Evolutionary conservation across 37 sponge, comb jelly and placozoan genomes (phyloP).

Genomic region (Oopsacas minuta): DNA sequence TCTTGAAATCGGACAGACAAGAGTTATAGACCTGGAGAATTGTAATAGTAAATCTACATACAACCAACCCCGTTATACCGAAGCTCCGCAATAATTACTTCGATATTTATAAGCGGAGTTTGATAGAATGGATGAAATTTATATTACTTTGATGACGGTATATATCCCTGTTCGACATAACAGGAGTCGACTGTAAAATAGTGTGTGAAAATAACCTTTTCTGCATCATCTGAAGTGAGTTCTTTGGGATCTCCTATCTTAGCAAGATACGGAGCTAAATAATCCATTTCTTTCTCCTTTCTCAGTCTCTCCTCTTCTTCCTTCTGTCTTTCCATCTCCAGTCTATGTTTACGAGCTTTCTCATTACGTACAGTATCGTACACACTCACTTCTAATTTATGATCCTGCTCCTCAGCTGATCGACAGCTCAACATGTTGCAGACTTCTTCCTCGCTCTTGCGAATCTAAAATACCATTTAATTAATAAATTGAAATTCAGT

Average conservation of each 20-base stretch:
- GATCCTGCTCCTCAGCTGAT: constrained; percentile 46
- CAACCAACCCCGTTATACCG: no score
- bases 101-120: no score
- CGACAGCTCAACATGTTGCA: constrained; percentile 34
- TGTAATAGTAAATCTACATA: no score
- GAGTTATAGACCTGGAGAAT: constrained; percentile 14
- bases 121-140: no score
- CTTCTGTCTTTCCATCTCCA: constrained; percentile 50
- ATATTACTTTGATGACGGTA: no score
- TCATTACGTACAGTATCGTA: constrained; percentile 89
- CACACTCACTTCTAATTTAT: constrained; percentile 50
- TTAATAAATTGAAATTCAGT: background rate
- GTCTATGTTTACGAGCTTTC: constrained; percentile 50
- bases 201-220: constrained; percentile 29
- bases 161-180: no score
- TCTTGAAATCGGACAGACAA: constrained; percentile 64
- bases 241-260: constrained; percentile 54
- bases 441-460: constrained; percentile 22
- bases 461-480: background rate
- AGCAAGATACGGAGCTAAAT: constrained; percentile 86
- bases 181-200: no score
- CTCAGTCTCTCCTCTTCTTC: constrained; percentile 73
- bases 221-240: constrained; percentile 29
- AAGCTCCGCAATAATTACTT: no score
- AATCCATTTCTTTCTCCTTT: constrained; percentile 85